Conservation (phyloP, 2,113 vertebrate genomes). For the Equus przewalskii region DNA sequence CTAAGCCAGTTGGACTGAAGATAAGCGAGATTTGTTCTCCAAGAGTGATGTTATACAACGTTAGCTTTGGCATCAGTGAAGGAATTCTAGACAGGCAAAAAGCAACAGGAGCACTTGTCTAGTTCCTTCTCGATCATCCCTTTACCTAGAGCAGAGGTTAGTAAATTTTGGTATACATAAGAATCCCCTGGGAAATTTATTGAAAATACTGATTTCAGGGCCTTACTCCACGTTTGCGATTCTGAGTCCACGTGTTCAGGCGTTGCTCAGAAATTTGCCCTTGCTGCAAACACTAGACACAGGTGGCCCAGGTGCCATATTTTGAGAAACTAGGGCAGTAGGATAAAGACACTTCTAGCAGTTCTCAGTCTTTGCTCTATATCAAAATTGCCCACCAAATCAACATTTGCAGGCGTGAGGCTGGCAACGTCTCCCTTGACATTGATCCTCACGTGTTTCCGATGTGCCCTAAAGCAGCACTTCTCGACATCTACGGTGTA, state of each 20-base stretch:
- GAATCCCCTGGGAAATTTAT: background rate
- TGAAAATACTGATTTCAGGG: background rate
- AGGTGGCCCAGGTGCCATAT: background rate
- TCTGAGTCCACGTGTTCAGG: background rate
- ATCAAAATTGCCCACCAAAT: background rate
- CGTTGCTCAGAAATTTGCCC: background rate
- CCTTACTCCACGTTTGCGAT: background rate
- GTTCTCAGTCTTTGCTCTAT: background rate
- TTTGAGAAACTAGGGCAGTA: background rate
- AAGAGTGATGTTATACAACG: background rate
- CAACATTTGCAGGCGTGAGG: background rate
- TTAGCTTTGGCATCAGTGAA: background rate
- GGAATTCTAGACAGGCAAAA: background rate
- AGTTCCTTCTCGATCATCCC: background rate
- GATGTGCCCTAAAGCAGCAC: background rate
- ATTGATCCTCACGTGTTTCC: background rate
- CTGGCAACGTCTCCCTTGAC: background rate
- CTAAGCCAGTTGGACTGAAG: background rate
- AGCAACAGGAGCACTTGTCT: background rate
- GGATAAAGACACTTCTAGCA: background rate
- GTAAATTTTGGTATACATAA: background rate
- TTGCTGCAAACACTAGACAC: background rate
- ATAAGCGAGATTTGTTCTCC: background rate
- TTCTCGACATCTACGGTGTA: background rate
- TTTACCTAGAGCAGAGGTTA: background rate